Percentiles rank a stretch among this genome's conserved stretches.
Evolutionary conservation across 1,140 invertebrate genomes (phyloP).

Genomic region (Amyelois transitella): DNA sequence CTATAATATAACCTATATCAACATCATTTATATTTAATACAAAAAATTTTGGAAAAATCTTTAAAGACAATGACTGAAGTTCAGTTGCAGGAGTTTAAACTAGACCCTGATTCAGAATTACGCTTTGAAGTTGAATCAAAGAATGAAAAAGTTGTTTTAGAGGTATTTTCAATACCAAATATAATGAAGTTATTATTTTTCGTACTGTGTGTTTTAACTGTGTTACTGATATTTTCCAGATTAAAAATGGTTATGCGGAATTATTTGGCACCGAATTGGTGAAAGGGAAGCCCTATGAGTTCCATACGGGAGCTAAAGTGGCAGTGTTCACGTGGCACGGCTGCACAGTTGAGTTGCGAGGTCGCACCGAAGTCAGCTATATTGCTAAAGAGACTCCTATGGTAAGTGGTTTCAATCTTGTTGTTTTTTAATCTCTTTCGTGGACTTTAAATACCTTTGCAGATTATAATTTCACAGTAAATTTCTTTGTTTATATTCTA

Average conservation of each 20-base stretch:
- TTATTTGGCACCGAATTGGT: conserved; percentile 98
- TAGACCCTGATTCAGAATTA: conserved; percentile 92
- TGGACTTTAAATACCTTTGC: too few species aligned
- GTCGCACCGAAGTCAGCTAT: conserved; percentile 94
- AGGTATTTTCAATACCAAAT: conserved; percentile 76
- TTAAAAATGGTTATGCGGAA: conserved; percentile 92
- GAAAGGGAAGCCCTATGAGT: conserved; percentile 94
- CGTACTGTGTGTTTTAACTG: conserved; percentile 32
- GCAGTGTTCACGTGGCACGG: conserved; percentile 98
- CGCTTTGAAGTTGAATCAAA: conserved; percentile 95
- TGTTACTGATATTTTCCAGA: conserved; percentile 69
- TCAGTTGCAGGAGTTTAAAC: conserved; percentile 83
- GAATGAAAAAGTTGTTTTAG: conserved; percentile 87
- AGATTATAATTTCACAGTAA: too few species aligned
- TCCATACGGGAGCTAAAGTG: conserved; percentile 92
- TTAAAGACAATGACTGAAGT: conserved; percentile 60
- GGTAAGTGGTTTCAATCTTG: conserved; percentile 69
- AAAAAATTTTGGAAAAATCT: too few species aligned
- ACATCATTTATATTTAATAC: too few species aligned
- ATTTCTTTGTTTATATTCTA: too few species aligned
- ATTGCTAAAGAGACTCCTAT: conserved; percentile 97
- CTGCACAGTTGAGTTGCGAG: conserved; percentile 87
- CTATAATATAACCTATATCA: too few species aligned
- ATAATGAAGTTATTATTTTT: conserved; percentile 22
- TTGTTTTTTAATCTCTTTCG: background rate